Conservation (phyloP, 1,140 invertebrate species). For the Periplaneta americana region DNA sequence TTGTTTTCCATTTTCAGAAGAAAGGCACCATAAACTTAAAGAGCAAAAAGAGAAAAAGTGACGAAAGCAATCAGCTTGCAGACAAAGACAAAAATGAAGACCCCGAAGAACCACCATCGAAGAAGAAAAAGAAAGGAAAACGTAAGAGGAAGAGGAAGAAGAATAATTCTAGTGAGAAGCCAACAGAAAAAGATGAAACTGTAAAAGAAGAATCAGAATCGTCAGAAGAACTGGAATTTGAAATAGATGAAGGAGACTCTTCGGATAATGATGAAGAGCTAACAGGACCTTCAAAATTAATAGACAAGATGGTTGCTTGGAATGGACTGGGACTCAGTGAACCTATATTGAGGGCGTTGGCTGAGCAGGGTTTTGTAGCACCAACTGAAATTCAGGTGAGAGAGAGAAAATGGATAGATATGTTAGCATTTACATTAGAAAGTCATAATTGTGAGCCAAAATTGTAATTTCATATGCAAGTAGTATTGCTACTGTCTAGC, state of each 20-base stretch:
- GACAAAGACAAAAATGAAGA: too few relatives aligned
- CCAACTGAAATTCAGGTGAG: slow-evolving; percentile 77
- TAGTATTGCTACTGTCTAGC: neutral
- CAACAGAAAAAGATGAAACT: neutral
- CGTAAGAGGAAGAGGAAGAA: neutral
- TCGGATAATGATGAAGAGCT: neutral
- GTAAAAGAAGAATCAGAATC: neutral
- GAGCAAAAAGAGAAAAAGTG: neutral
- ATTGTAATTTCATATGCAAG: neutral
- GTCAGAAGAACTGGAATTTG: too few relatives aligned
- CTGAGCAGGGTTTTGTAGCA: slow-evolving; percentile 65
- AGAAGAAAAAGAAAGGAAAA: neutral
- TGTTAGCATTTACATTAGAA: neutral
- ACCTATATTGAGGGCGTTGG: slow-evolving; percentile 64
- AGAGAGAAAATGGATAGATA: neutral
- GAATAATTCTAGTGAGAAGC: neutral
- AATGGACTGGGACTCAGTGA: slow-evolving; percentile 59
- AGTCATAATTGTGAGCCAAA: neutral
- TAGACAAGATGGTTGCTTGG: slow-evolving; percentile 59
- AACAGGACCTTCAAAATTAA: neutral
- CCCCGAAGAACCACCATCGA: too few relatives aligned
- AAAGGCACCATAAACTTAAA: neutral
- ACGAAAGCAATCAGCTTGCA: too few relatives aligned
- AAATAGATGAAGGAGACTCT: neutral
- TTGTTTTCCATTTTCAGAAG: neutral